These are phyloP conservation scores for Euplexia lucipara DNA, from an alignment of 2,888 invertebrate genomes.

Conservation along the genomic window DNA sequence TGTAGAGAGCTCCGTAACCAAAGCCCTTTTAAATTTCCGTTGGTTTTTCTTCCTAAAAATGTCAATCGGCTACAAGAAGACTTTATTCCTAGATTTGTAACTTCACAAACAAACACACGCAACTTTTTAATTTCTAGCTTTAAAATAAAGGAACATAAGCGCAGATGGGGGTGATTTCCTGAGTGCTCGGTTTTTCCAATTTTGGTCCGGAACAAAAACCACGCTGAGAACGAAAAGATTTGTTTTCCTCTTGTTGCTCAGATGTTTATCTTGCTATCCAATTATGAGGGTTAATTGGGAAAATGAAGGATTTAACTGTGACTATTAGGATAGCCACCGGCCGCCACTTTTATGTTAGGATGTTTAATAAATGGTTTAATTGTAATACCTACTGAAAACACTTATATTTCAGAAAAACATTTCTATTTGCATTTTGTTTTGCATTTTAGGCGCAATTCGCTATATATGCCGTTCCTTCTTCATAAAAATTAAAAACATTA, in stretches of 20 bases:
- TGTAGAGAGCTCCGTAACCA: background rate
- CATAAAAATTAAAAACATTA: background rate
- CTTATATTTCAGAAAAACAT: background rate
- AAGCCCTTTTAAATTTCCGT: background rate
- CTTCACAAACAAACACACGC: conserved; percentile 3
- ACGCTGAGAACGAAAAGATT: conserved; percentile 49
- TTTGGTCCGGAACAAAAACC: conserved; percentile 52
- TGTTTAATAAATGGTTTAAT: conserved; percentile 5
- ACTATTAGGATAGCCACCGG: conserved; percentile 31
- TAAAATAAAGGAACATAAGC: conserved; percentile 38
- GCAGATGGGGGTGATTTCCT: conserved; percentile 52
- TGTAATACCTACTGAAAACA: too few species aligned
- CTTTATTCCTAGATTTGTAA: background rate
- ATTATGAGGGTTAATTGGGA: conserved; percentile 64
- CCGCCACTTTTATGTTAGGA: conserved; percentile 25
- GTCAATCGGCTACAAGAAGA: background rate
- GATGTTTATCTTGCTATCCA: conserved; percentile 53
- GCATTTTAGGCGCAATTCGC: background rate
- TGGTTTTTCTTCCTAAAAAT: background rate
- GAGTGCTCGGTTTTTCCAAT: conserved; percentile 52
- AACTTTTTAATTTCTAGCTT: conserved; percentile 20
- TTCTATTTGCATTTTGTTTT: background rate
- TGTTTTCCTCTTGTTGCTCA: conserved; percentile 52
- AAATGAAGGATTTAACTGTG: conserved; percentile 56
- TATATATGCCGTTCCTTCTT: background rate